Conservation (phyloP, 2,888 invertebrate species). For the Caenorhabditis auriculariae region DNA sequence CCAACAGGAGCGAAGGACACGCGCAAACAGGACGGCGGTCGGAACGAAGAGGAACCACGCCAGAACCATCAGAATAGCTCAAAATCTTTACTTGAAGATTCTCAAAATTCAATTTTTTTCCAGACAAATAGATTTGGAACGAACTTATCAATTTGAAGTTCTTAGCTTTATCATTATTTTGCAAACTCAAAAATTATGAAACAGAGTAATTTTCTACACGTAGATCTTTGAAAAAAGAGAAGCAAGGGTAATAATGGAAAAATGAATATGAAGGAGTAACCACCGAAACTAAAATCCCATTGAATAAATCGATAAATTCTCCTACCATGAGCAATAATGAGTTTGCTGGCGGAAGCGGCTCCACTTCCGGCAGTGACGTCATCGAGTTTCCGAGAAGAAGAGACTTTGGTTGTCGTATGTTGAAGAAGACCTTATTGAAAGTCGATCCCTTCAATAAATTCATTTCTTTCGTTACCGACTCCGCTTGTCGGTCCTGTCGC, state of each 20-base stretch:
- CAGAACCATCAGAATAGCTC: constrained; percentile 43
- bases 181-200: too few species aligned
- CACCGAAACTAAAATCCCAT: too few species aligned
- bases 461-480: constrained; percentile 1
- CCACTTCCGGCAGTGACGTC: constrained; percentile 16
- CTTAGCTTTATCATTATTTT: too few species aligned
- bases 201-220: too few species aligned
- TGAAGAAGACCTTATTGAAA: constrained; percentile 5
- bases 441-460: not conserved
- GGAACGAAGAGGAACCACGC: constrained; percentile 48
- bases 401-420: constrained; percentile 6
- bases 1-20: constrained; percentile 40
- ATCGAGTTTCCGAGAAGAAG: constrained; percentile 9
- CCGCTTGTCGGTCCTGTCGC: constrained; percentile 21
- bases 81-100: not conserved
- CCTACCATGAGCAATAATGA: constrained; percentile 23
- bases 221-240: too few species aligned
- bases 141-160: not conserved
- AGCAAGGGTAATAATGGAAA: too few species aligned
- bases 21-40: constrained; percentile 40
- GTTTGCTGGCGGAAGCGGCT: constrained; percentile 3
- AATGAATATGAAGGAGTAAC: too few species aligned
- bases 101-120: not conserved
- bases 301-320: too few species aligned
- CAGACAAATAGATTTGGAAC: not conserved